Evolutionary conservation across 2,888 invertebrate genomes (phyloP).

Genomic region (Pterobdella sp.): DNA sequence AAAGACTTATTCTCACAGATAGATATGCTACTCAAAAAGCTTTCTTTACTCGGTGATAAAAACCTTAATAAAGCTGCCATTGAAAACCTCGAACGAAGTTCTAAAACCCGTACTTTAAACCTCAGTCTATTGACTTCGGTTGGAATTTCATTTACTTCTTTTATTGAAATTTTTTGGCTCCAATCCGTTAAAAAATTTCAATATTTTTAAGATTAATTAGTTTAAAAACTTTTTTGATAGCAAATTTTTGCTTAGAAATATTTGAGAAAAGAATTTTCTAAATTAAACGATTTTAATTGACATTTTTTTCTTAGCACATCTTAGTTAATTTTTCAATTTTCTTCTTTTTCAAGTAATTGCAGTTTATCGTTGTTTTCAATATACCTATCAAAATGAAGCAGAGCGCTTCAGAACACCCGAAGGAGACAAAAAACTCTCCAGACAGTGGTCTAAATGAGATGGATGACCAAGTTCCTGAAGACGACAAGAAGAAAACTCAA

Average conservation of each 20-base stretch:
- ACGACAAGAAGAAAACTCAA: background rate
- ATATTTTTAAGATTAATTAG: background rate
- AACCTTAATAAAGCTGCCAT: background rate
- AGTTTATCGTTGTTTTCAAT: no score
- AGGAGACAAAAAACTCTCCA: constrained; percentile 22
- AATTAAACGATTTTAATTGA: no score
- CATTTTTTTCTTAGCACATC: no score
- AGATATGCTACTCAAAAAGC: constrained; percentile 14
- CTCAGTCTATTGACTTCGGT: background rate
- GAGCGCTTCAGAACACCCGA: no score
- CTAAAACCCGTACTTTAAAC: background rate
- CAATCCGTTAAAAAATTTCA: background rate
- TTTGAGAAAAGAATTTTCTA: no score
- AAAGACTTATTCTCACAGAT: constrained; percentile 16
- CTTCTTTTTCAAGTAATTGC: no score
- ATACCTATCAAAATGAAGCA: no score
- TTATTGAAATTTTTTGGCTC: no score
- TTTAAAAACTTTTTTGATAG: background rate
- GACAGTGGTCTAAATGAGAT: constrained; percentile 24
- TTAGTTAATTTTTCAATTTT: no score
- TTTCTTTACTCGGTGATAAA: no score
- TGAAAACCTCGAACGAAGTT: background rate
- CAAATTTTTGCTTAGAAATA: no score
- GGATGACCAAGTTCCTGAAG: background rate
- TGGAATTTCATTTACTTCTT: no score